Base-by-base conservation (phyloP, 1,140 invertebrate species). In the Oscheius sp. region DNA sequence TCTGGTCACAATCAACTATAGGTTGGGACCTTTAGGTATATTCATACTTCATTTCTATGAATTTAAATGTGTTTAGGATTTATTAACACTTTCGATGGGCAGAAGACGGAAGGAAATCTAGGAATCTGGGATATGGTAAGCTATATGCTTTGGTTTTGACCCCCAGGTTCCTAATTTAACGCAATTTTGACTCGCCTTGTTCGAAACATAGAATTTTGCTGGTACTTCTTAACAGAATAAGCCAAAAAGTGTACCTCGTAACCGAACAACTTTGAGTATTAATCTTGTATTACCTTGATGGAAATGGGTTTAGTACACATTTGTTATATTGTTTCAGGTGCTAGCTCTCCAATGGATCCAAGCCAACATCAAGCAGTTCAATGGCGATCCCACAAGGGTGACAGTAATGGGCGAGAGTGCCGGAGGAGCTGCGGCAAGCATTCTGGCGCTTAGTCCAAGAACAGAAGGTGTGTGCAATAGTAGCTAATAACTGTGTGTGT, bases 1-100 rank as follows among this genome's bases (percentile, higher is more conserved):
- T 1, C 93, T 99, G 0, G 94, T 99, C 0, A 93, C 95, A 0
- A 89, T 99, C 62, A 99, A 99, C 85, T 99, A 99, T 86, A 89
- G 96, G 23, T 88, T 99, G 0, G 96, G 96, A 64, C 92, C 94
- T 75, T 87, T 98, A n/a, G 64, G 64, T 67, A 61, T 10, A n/a
- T 62, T 13, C 10, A 67, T 7, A 59, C 18, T 52, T 0, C 18
- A 29, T 23, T n/a, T 62, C 10, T 28, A 29, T 10, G 31, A 26
- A 3, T 29, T 29, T 10, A 13, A 20, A 58, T 10, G 23, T 58
- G 7, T 28, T 13, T 4, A 62, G 63, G 63, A n/a, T 65, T 65
- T 28, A 65, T 65, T 23, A 65, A 65, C 34, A 38, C 36, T 28
- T 36, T 36, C 29, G 36, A 38, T 15, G 63, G 36, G 3, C 32